Base-by-base conservation (phyloP, 2,888 invertebrate genomes). In the Trissoscelio sp. region DNA sequence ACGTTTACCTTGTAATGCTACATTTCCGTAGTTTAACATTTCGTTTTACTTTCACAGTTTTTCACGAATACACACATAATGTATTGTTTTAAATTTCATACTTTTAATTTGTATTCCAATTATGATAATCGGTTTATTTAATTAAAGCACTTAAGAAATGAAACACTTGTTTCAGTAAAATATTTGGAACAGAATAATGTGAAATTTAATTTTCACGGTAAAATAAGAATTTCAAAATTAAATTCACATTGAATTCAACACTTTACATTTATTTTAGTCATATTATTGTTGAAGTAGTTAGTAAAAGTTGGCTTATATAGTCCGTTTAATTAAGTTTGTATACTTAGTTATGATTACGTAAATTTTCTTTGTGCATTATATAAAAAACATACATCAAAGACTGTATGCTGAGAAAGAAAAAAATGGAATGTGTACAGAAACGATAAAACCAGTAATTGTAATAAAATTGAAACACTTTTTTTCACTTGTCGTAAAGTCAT, bases 101-200 rank as follows among this genome's bases (percentile, higher is more conserved):
- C 16, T 16, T 16, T 44, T 44, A 44, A 44, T 44, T 44, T 48
- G 9, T 48, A 48, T 18, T 48, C n/a, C 20, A 48, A 20, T 48
- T 48, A 48, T 48, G 48, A 22, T 48, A 48, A 22, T 48, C 48
- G 11, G 2, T 48, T 48, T 22, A 48, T 48, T 48, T 48, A 48
- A 48, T 48, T 48, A n/a, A 16, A 48, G 11, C 48, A 22, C 48
- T 48, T 48, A 48, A 48, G 48, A 9, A 20, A 48, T 18, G 28
- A 51, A 22, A 24, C 24, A 3, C 6, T n/a, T 5, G 5, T 24
- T 24, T n/a, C 12, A n/a, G 24, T 24, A 12, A n/a, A 51, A n/a
- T 51, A 24, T 51, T 22, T n/a, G 7, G 16, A 14, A 46, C 7
- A n/a, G 9, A 20, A 46, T 22, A 48, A 22, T 12, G 9, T 22